These are phyloP conservation scores for Acanthosepion pharaonis DNA, from an alignment of 2,888 invertebrate genomes.

Conservation along the genomic window DNA sequence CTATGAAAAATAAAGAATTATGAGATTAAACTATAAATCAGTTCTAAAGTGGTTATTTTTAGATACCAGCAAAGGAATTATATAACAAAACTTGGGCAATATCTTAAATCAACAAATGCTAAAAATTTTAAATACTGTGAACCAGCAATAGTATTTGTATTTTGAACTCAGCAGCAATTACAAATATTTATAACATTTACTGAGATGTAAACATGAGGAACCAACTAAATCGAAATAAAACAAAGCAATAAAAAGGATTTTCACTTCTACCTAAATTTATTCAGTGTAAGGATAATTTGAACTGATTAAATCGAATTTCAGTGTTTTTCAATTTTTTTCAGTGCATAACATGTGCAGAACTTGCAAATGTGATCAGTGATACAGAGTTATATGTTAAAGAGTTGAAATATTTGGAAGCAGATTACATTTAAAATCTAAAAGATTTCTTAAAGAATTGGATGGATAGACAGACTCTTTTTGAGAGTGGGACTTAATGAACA, in stretches of 20 bases:
- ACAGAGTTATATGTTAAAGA: not conserved
- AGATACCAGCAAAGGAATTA: not conserved
- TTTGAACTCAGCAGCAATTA: not conserved
- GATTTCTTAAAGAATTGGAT: too few relatives aligned
- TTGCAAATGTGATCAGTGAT: not conserved
- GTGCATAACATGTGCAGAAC: not conserved
- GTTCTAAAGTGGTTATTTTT: not conserved
- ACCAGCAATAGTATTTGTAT: not conserved
- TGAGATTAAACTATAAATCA: not conserved
- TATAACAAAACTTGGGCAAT: not conserved
- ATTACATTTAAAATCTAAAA: not conserved
- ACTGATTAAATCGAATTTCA: not conserved
- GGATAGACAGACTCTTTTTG: not conserved
- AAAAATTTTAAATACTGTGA: not conserved
- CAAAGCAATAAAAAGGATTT: not conserved
- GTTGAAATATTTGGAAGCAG: not conserved
- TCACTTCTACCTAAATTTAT: not conserved
- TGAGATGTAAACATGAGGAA: slow-evolving; percentile 1
- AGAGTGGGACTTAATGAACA: not conserved
- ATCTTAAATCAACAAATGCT: not conserved
- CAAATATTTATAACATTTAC: not conserved
- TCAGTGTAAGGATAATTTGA: not conserved
- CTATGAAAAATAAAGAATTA: not conserved
- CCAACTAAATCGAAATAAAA: not conserved
- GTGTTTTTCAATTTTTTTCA: not conserved